A percentile compares a stretch with the other conserved stretches of the same genome.
These are phyloP conservation scores for Chelonus insularis DNA, from an alignment of 1,140 invertebrate species.

Conservation along the genomic window DNA sequence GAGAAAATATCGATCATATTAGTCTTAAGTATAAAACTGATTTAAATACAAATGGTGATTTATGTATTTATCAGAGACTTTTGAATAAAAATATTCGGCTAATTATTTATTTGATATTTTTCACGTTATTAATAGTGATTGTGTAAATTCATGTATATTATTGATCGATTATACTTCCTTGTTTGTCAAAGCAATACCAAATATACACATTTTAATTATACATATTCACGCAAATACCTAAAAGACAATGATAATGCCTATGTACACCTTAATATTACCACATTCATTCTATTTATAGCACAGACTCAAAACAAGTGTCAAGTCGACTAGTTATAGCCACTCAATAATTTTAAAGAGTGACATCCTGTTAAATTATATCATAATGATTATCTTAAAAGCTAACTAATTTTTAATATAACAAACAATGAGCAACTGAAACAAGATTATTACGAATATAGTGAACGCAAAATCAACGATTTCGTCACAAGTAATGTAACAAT, in stretches of 20 bases:
- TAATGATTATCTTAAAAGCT: neutral
- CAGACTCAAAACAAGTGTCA: slow-evolving; percentile 18
- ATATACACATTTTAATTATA: slow-evolving; percentile 1
- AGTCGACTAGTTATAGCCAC: slow-evolving; percentile 27
- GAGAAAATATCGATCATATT: too few species aligned
- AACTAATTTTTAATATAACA: neutral
- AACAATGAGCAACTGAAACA: neutral
- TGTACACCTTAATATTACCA: neutral
- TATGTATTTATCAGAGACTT: too few species aligned
- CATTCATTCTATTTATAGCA: slow-evolving; percentile 9
- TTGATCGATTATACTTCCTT: neutral
- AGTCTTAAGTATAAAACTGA: too few species aligned
- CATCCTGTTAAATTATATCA: neutral
- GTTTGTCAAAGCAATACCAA: neutral
- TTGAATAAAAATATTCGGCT: too few species aligned
- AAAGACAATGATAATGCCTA: too few species aligned
- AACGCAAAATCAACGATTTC: neutral
- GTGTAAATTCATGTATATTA: too few species aligned
- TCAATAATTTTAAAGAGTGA: neutral
- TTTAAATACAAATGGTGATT: too few species aligned
- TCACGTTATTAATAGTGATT: too few species aligned
- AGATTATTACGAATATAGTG: neutral
- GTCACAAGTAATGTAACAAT: neutral
- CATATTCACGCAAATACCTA: too few species aligned
- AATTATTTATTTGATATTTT: too few species aligned